Evolutionary conservation across 2,113 vertebrate genomes (phyloP).

Genomic region (Amazona guildingii): DNA sequence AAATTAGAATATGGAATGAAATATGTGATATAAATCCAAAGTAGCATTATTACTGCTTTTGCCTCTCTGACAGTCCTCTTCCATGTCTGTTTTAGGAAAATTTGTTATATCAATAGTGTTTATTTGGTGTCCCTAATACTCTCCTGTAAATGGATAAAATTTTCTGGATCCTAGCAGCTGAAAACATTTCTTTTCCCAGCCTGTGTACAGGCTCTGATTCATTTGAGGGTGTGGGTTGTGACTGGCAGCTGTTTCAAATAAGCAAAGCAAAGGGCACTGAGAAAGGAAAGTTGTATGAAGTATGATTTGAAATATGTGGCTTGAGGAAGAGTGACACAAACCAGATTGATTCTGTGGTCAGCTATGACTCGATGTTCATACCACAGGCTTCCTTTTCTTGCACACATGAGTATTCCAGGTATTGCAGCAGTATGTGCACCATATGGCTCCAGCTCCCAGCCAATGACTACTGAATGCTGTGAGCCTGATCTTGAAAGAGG

Average conservation of each 20-base stretch:
- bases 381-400: neutral
- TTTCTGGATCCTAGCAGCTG: neutral
- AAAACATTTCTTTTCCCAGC: neutral
- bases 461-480: neutral
- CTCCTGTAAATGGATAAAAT: neutral
- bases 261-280: neutral
- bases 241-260: neutral
- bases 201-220: neutral
- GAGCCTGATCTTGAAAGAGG: neutral
- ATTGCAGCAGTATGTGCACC: neutral
- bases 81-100: neutral
- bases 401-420: neutral
- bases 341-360: neutral
- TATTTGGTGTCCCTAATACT: neutral
- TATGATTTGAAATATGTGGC: neutral
- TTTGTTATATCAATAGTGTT: neutral
- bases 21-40: neutral
- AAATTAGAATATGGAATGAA: neutral
- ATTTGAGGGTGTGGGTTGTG: neutral
- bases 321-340: neutral
- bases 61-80: neutral
- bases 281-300: neutral
- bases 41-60: neutral
- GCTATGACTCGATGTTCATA: neutral
- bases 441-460: neutral